A percentile compares a stretch with the other conserved stretches of the same genome.
These are phyloP conservation scores for Cyprinus carpio DNA, from an alignment of 2,113 vertebrate genomes.

Conservation along the genomic window DNA sequence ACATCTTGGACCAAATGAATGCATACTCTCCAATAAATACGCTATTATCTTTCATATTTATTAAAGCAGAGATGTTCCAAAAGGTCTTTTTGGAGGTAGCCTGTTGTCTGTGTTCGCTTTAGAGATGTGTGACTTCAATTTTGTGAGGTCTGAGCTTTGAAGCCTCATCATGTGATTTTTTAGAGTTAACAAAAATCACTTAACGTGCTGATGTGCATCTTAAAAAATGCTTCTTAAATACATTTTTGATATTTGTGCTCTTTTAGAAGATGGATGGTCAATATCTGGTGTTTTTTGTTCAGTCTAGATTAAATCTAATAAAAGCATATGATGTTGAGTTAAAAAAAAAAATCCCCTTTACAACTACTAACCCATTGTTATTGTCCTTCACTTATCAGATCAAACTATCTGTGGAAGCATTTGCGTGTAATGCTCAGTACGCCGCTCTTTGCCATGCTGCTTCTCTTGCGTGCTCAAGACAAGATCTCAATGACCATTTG, in stretches of 20 bases:
- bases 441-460: background rate
- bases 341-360: background rate
- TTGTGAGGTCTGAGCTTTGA: background rate
- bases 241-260: background rate
- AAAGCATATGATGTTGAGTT: background rate
- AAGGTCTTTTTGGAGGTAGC: background rate
- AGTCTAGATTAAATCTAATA: background rate
- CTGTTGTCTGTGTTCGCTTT: background rate
- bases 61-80: background rate
- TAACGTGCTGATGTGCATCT: no score
- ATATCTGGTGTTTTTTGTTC: background rate
- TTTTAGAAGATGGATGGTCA: background rate
- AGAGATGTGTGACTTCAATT: background rate
- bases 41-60: background rate
- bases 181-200: no score
- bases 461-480: background rate
- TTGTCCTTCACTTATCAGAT: slow-evolving; percentile 5
- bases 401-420: background rate
- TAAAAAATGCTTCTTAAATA: no score
- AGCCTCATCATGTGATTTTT: background rate
- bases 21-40: background rate
- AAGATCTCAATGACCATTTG: slow-evolving; percentile 1
- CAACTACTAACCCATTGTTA: background rate
- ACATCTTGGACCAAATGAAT: no score
- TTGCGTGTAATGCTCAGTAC: background rate